These are phyloP conservation scores for Mythimna ferrago DNA, from an alignment of 2,888 invertebrate species.

Conservation along the genomic window DNA sequence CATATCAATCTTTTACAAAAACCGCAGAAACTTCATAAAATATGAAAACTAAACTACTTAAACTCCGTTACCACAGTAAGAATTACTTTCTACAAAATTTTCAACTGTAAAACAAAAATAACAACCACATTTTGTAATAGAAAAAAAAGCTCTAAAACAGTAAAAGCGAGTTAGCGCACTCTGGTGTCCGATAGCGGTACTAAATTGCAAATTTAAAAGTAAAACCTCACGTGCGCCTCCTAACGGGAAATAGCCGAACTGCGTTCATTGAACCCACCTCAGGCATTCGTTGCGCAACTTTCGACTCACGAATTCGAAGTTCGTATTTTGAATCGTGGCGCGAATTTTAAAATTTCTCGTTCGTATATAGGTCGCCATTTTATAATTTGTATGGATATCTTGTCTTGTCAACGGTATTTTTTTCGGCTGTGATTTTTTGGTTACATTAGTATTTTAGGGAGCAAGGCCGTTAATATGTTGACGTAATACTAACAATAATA, in stretches of 20 bases:
- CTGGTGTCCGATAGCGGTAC: slow-evolving; percentile 85
- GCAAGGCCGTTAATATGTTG: slow-evolving; percentile 63
- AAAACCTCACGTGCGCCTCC: slow-evolving; percentile 86
- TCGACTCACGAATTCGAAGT: slow-evolving; percentile 67
- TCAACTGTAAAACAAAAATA: slow-evolving; percentile 28
- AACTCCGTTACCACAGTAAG: background rate
- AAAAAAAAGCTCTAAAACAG: slow-evolving; percentile 46
- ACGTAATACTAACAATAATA: slow-evolving; percentile 46
- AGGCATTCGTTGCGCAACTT: slow-evolving; percentile 77
- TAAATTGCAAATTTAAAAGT: slow-evolving; percentile 87
- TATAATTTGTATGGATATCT: slow-evolving; percentile 77
- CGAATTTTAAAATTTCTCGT: slow-evolving; percentile 83
- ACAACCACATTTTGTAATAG: background rate
- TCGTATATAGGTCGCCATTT: slow-evolving; percentile 77
- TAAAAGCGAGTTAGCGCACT: slow-evolving; percentile 75
- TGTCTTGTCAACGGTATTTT: slow-evolving; percentile 60
- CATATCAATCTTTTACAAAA: background rate
- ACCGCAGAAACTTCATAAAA: background rate
- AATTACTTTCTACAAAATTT: slow-evolving; percentile 9
- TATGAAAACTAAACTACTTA: too few relatives aligned
- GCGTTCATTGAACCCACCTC: slow-evolving; percentile 82
- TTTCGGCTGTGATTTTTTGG: slow-evolving; percentile 33
- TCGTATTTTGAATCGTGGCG: slow-evolving; percentile 69
- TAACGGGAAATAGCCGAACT: slow-evolving; percentile 88
- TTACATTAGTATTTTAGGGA: slow-evolving; percentile 50